Percentiles rank a stretch among this genome's conserved stretches.
These are phyloP conservation scores for Oreortyx pictus DNA, from an alignment of 2,797 vertebrate species.

Conservation along the genomic window DNA sequence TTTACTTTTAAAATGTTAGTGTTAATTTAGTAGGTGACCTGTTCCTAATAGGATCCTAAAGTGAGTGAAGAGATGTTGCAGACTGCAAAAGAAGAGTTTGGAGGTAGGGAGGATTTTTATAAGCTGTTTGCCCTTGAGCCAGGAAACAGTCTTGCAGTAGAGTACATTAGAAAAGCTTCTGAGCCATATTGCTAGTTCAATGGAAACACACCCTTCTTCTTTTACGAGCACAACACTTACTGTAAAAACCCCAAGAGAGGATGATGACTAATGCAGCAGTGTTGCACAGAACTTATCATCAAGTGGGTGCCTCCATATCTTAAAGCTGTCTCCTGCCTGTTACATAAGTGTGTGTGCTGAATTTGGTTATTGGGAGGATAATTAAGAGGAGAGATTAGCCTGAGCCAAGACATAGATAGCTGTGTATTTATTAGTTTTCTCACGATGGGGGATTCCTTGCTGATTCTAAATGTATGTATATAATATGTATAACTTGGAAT, in stretches of 20 bases:
- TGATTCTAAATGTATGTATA: fast-evolving
- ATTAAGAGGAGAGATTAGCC: background rate
- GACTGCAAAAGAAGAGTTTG: background rate
- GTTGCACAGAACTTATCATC: slow-evolving; percentile 43
- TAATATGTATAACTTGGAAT: fast-evolving
- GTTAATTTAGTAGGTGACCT: slow-evolving; percentile 23
- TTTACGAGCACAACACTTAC: slow-evolving; percentile 6
- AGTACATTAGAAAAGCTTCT: slow-evolving; percentile 9
- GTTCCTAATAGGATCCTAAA: slow-evolving; percentile 11
- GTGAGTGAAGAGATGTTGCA: background rate
- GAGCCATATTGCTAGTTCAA: background rate
- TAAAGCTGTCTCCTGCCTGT: background rate
- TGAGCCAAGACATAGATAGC: background rate
- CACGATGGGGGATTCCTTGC: background rate
- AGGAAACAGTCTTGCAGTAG: slow-evolving; percentile 16
- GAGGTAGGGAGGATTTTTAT: background rate
- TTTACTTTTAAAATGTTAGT: background rate
- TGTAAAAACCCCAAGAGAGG: background rate
- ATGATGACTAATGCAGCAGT: background rate
- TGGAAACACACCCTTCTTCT: slow-evolving; percentile 43
- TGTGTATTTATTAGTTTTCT: background rate
- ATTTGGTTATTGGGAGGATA: slow-evolving; percentile 13
- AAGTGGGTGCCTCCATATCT: slow-evolving; percentile 27
- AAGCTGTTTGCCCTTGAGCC: slow-evolving; percentile 56
- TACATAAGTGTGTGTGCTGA: background rate